Conservation (phyloP, 2,113 vertebrate species). For the Oreotrochilus melanogaster region DNA sequence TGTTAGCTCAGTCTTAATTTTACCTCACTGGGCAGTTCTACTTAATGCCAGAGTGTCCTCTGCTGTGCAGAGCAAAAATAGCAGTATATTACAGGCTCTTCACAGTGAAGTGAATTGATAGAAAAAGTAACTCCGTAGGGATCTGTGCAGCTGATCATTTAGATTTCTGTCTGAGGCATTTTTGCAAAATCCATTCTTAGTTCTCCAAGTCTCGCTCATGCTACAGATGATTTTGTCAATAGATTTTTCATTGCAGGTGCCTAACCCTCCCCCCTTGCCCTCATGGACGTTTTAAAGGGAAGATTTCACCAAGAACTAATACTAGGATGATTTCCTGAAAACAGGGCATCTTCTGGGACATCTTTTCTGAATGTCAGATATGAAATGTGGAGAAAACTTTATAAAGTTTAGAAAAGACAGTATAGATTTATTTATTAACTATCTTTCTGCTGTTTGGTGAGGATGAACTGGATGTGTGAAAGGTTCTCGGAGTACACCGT, state of each 20-base stretch:
- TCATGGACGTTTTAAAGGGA: background rate
- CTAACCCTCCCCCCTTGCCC: accelerated
- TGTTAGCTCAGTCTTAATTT: background rate
- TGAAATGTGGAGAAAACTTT: background rate
- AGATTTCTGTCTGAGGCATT: background rate
- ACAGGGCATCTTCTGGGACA: background rate
- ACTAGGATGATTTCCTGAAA: background rate
- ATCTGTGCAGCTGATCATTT: background rate
- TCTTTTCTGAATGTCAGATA: background rate
- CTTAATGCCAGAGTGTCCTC: slow-evolving; percentile 53
- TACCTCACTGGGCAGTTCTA: background rate
- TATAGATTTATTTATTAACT: background rate
- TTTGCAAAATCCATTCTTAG: background rate
- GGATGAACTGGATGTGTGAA: background rate
- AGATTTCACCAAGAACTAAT: background rate
- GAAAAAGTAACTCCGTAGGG: background rate
- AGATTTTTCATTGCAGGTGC: background rate
- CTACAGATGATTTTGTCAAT: background rate
- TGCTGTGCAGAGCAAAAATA: slow-evolving; percentile 43
- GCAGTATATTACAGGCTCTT: background rate
- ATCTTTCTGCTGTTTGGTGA: background rate
- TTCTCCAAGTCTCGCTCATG: background rate
- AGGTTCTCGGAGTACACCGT: background rate
- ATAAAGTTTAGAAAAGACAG: background rate
- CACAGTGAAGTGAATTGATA: background rate